Conservation (phyloP, 2,888 invertebrate species). For the Melanophora roralis region DNA sequence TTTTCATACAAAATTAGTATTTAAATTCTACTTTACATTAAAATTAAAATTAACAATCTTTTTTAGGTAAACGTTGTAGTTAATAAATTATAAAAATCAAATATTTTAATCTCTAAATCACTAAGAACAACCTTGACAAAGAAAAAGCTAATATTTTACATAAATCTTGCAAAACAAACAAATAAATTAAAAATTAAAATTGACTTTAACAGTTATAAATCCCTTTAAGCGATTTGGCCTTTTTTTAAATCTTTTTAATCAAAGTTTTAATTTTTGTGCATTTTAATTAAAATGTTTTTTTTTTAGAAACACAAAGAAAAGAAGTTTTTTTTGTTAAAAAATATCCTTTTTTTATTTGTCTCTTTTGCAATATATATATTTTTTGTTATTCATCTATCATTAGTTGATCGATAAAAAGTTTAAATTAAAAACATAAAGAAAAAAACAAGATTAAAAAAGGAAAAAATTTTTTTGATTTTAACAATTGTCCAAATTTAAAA, state of each 20-base stretch:
- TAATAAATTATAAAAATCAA: no score
- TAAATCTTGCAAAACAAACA: no score
- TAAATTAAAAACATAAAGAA: conserved; percentile 12
- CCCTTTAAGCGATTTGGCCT: neutral
- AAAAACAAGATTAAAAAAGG: neutral
- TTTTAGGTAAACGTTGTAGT: no score
- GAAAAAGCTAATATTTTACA: no score
- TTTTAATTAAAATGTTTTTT: neutral
- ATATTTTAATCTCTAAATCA: no score
- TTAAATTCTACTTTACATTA: no score
- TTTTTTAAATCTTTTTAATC: neutral
- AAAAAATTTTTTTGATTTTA: neutral
- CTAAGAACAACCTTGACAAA: no score
- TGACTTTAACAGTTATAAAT: no score
- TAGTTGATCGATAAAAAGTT: conserved; percentile 8
- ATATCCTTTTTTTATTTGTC: neutral
- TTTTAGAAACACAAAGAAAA: neutral
- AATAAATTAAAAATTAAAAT: no score
- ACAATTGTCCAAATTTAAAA: neutral
- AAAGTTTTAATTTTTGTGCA: neutral
- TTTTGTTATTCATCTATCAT: no score
- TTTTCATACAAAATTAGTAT: no score
- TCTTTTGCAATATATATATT: neutral
- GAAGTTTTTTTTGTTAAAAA: neutral
- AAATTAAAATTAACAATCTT: no score